Conservation (phyloP, 2,888 invertebrate species). For the Oasisia sp. region DNA sequence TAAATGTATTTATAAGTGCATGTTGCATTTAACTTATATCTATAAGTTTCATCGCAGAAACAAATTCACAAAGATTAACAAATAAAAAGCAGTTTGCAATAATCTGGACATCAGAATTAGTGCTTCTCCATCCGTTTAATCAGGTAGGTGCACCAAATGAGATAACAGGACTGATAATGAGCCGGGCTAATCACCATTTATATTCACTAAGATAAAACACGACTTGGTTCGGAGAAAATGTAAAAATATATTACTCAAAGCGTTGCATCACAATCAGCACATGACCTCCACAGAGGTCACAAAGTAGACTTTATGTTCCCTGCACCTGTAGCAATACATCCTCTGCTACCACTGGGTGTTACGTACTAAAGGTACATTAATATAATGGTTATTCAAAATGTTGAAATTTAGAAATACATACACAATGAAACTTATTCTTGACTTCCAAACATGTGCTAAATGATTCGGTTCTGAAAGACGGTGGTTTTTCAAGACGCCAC, state of each 20-base stretch:
- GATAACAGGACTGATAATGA: neutral
- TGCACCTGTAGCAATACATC: neutral
- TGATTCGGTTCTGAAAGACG: neutral
- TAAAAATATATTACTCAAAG: neutral
- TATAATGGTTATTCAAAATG: neutral
- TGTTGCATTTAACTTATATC: too few species aligned
- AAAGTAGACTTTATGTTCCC: too few species aligned
- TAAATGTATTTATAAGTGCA: neutral
- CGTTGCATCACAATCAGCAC: neutral
- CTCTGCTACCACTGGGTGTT: too few species aligned
- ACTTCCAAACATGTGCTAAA: neutral
- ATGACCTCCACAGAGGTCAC: neutral
- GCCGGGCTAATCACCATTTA: neutral
- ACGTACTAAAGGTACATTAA: neutral
- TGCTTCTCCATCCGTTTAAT: neutral
- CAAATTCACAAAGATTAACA: neutral
- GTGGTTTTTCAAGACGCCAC: neutral
- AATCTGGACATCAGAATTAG: neutral
- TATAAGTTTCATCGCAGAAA: neutral
- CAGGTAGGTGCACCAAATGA: neutral
- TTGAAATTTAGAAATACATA: neutral
- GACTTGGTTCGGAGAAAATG: neutral
- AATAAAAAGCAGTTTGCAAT: neutral
- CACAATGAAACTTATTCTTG: neutral
- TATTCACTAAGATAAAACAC: neutral